Base-by-base conservation (phyloP, 2,888 invertebrate species). In the Balanococcus diminutus region DNA sequence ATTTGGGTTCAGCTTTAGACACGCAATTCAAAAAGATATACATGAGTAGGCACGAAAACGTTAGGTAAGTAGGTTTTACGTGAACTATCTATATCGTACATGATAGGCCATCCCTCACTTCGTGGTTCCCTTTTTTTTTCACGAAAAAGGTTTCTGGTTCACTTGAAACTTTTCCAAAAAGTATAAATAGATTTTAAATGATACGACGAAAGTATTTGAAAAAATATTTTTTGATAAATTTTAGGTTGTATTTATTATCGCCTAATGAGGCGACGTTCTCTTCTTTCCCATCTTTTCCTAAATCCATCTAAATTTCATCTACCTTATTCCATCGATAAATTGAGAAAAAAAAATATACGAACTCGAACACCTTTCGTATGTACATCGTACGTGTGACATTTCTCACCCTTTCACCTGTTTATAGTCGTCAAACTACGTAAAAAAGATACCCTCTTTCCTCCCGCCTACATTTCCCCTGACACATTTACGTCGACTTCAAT, bases 11-110 rank as follows among this genome's bases (percentile, higher is more conserved):
- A 1, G 94, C 95, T 32, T 94, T 95, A 87, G 96, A 96, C 89
- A 97, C 96, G 2, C 98, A 98, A 90, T 98, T 98, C 90, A 97
- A 98, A 91, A 98, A 98, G 91, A 98, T 98, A 89, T 98, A 98
- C 90, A 98, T 98, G 97, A 97, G 96, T 88, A 92, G 98, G 25
- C 97, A 98, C 90, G 98, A 98, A 91, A 97, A 98, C 90, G 98
- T 98, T 89, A 97, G 97, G 95, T 96, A 91, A 91, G 91, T 96
- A 91, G 91, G 91, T 56, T 83, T 67, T 1, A 67, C n/a, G n/a
- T n/a, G n/a, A 67, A 67, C 14, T 9, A 22, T 25, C 28, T 19
- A 51, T 19, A 42, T 42, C 5, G 56, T 19, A 56, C 22, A 56
- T 19, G 56, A 22, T 19, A 56, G 0, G 1, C 3, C 42, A 14